Percentiles rank a stretch among this genome's conserved stretches.
phyloP scores from a whole-genome alignment of 1,140 invertebrate genomes.

The Acromyrmex echinatior region DNA sequence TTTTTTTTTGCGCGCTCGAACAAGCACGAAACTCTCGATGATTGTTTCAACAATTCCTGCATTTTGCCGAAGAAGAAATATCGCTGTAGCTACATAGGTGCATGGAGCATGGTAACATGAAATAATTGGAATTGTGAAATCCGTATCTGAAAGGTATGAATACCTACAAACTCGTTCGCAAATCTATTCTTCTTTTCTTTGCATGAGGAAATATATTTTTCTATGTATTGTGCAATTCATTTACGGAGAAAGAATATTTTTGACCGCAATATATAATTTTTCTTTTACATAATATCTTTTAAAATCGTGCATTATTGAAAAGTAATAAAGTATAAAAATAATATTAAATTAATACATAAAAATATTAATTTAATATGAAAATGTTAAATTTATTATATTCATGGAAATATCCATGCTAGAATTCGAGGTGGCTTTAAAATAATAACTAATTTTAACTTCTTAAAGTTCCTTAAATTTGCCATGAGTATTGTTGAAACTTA shows the following conservation, averaged over 20 bases:
- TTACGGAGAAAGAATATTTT: conserved; percentile 9
- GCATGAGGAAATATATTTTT: neutral
- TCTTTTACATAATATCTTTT: neutral
- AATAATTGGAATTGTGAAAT: conserved; percentile 49
- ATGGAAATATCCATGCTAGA: too few species aligned
- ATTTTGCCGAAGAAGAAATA: conserved; percentile 37
- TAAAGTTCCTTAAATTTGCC: conserved; percentile 31
- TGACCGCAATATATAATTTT: neutral
- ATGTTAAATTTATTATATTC: neutral
- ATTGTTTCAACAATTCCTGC: conserved; percentile 43
- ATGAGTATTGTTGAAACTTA: neutral
- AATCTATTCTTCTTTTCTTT: conserved; percentile 33
- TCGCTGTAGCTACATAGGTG: neutral
- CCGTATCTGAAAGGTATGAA: conserved; percentile 29
- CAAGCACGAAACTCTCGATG: conserved; percentile 31
- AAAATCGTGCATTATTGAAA: neutral
- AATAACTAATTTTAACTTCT: neutral
- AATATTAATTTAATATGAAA: too few species aligned
- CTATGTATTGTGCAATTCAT: neutral
- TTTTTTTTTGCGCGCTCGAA: neutral
- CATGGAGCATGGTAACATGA: neutral
- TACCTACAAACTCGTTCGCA: conserved; percentile 24
- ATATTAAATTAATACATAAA: too few species aligned
- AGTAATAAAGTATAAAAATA: neutral
- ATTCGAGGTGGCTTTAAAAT: neutral